A percentile compares a stretch with the other conserved stretches of the same genome.
Evolutionary conservation across 2,888 invertebrate species (phyloP).

Genomic region (Trachelus tabidus): DNA sequence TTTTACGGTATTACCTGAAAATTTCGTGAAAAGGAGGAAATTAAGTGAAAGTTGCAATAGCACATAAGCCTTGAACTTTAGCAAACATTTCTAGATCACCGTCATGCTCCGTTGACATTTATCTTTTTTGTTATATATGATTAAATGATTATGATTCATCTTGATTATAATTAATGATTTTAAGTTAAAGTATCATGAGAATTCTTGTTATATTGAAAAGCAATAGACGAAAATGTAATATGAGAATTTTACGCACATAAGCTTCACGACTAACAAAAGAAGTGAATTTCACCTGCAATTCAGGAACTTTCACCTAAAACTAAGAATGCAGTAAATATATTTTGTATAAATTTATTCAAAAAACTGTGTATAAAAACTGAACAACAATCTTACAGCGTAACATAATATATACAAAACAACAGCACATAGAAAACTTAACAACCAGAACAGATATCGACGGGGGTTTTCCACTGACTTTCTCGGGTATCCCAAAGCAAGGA

Average conservation of each 20-base stretch:
- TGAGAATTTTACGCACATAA: neutral
- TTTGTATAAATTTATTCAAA: constrained; percentile 39
- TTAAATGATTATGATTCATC: neutral
- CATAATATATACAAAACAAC: constrained; percentile 32
- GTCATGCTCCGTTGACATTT: neutral
- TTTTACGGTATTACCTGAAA: neutral
- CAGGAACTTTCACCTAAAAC: neutral
- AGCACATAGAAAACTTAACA: constrained; percentile 22
- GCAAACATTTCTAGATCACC: neutral
- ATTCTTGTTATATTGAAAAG: neutral
- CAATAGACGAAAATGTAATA: neutral
- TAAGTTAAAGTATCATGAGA: neutral
- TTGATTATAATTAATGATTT: neutral
- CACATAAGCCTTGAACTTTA: neutral
- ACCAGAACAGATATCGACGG: constrained; percentile 19
- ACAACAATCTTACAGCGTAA: neutral
- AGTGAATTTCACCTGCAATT: neutral
- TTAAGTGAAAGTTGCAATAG: constrained; percentile 29
- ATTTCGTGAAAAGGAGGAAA: neutral
- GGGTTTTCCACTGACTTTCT: constrained; percentile 30
- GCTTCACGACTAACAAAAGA: neutral
- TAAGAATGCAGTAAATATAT: neutral
- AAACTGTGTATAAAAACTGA: constrained; percentile 25
- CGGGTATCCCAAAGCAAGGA: constrained; percentile 14
- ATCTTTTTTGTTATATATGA: neutral